Evolutionary conservation across 2,888 invertebrate genomes (phyloP), one percentile per base, ranked within the genome.

Genomic region (Aporophyla lueneburgensis): DNA sequence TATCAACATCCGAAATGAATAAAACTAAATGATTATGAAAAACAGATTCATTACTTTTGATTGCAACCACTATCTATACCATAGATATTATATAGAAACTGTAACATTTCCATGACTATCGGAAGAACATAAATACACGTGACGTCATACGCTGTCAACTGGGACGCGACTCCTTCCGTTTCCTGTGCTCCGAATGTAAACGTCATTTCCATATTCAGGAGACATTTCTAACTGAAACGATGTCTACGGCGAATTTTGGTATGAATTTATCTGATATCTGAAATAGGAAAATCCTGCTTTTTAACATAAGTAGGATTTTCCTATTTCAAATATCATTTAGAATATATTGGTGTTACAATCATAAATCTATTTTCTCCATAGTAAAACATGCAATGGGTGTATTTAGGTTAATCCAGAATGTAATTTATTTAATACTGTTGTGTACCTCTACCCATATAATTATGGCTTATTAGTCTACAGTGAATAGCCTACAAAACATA

Each of bases 121-220:
- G 78, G 59, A 74, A 71, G 27, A 27, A 75, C 66, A 67, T 56
- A 67, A 71, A 74, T 75, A 80, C 65, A 62, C 62, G 63, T 75
- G 71, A 74, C 66, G 74, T 70, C 67, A 83, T 62, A 76, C 76
- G 65, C 76, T 78, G 83, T 85, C 86, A 86, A 86, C 83, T 85
- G 81, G 84, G 87, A 81, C 86, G 69, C 79, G 81, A 75, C 80
- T 80, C 80, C 86, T 90, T 90, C 90, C 90, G 90, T 85, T 92
- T 92, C 91, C 92, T 84, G 86, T 62, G 58, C 84, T 81, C 84
- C 33, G 33, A 70, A 81, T 81, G 78, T 81, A 73, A 87, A 88
- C 78, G 81, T 72, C 80, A 85, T 86, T 84, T 88, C 77, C 84
- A 84, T 87, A 74, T 79, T 80, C 77, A 75, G 78, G 77, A 84